Conservation (phyloP, 2,888 invertebrate genomes). For the Dyspetes luteomarginatus region DNA sequence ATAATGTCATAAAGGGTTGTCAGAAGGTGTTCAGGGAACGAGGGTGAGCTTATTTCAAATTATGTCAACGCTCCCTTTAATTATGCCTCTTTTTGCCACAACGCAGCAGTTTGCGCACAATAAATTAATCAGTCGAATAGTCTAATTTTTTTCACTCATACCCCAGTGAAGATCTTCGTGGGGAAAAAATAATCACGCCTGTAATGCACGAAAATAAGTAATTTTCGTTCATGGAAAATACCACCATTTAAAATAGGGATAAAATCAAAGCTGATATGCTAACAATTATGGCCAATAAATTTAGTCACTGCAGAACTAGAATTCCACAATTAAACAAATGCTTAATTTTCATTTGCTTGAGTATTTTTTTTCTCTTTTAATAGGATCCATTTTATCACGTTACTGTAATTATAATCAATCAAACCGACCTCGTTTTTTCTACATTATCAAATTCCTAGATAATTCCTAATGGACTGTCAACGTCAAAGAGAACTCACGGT, state of each 20-base stretch:
- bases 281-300: too few relatives aligned
- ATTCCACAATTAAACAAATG: too few relatives aligned
- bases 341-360: too few relatives aligned
- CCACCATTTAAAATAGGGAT: too few relatives aligned
- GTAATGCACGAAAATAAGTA: too few relatives aligned
- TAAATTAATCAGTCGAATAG: neutral
- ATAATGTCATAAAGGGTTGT: constrained; percentile 55
- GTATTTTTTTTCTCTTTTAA: too few relatives aligned
- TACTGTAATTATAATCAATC: neutral
- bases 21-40: neutral
- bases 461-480: constrained; percentile 15
- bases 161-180: too few relatives aligned
- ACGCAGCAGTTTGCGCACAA: neutral
- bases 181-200: too few relatives aligned
- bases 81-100: neutral
- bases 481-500: neutral
- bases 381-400: neutral
- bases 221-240: too few relatives aligned
- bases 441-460: neutral
- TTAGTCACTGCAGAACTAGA: too few relatives aligned
- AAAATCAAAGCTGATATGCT: too few relatives aligned
- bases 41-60: constrained; percentile 35
- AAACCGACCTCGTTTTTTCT: constrained; percentile 2
- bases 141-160: too few relatives aligned
- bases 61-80: constrained; percentile 45